phyloP scores from a whole-genome alignment of 2,113 vertebrate species.

The Notothenia rossii region DNA sequence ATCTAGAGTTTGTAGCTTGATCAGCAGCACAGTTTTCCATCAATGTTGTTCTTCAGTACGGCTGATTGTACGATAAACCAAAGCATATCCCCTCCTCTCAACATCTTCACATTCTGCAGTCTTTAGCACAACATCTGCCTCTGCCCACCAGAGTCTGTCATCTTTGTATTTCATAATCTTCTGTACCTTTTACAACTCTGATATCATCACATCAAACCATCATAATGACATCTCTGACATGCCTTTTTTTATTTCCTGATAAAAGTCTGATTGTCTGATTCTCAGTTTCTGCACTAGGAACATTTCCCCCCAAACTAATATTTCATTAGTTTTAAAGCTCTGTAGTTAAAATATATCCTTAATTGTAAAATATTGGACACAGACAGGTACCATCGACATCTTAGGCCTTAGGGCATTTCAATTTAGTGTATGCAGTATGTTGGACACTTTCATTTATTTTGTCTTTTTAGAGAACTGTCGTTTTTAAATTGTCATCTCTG shows the following conservation, averaged over 20 bases:
- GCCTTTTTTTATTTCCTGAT: not conserved
- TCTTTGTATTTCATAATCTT: constrained; percentile 2
- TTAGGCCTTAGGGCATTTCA: not conserved
- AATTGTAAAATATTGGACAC: constrained; percentile 5
- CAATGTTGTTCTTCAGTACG: not conserved
- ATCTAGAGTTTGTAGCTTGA: not conserved
- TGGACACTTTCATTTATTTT: not conserved
- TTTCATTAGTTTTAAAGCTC: not conserved
- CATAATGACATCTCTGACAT: not conserved
- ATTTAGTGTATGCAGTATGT: not conserved
- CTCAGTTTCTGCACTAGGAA: not conserved
- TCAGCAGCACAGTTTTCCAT: not conserved
- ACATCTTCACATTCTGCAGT: constrained; percentile 13
- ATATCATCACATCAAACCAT: not conserved
- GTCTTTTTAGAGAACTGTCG: not conserved
- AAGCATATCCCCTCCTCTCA: not conserved
- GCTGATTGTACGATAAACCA: not conserved
- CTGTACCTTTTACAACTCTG: not conserved
- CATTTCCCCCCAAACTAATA: not conserved
- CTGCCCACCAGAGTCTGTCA: not conserved
- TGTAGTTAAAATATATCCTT: not conserved
- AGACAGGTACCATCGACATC: constrained; percentile 3
- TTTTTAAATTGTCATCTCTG: not conserved
- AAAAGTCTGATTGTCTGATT: not conserved
- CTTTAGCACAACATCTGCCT: constrained; percentile 5